Evolutionary conservation across 2,888 invertebrate species (phyloP).

Genomic region (Laspeyria flexula): DNA sequence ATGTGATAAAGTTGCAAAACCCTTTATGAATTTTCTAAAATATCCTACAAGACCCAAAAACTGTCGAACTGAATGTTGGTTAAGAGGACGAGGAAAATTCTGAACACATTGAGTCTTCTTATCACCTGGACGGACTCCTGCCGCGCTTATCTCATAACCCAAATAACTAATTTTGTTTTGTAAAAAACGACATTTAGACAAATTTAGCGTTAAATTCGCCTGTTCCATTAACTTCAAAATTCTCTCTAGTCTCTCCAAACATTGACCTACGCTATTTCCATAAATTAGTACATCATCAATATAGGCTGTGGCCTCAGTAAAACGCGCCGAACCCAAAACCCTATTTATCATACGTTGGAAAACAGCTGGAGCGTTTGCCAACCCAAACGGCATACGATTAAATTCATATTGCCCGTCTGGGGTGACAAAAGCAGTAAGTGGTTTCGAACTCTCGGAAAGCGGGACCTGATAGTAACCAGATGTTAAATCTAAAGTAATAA

Average conservation of each 20-base stretch:
- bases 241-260: not conserved
- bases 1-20: not conserved
- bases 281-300: constrained; percentile 10
- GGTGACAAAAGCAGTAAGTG: constrained; percentile 57
- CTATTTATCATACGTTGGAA: constrained; percentile 27
- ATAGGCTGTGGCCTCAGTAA: constrained; percentile 1
- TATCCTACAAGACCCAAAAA: constrained; percentile 7
- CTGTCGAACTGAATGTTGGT: constrained; percentile 1
- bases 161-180: constrained; percentile 8
- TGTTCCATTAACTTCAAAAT: not conserved
- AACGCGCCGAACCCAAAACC: constrained; percentile 11
- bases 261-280: not conserved
- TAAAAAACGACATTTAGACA: constrained; percentile 5
- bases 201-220: constrained; percentile 10
- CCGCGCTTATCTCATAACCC: constrained; percentile 19
- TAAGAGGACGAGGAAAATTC: constrained; percentile 2
- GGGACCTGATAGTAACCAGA: constrained; percentile 12
- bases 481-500: not conserved
- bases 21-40: constrained; percentile 10
- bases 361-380: constrained; percentile 27
- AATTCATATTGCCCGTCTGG: constrained; percentile 52
- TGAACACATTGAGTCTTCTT: not conserved
- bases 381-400: constrained; percentile 50
- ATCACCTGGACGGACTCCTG: constrained; percentile 10
- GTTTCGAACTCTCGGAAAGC: not conserved